Conservation (phyloP, 1,140 invertebrate genomes). For the Cydia fagiglandana region DNA sequence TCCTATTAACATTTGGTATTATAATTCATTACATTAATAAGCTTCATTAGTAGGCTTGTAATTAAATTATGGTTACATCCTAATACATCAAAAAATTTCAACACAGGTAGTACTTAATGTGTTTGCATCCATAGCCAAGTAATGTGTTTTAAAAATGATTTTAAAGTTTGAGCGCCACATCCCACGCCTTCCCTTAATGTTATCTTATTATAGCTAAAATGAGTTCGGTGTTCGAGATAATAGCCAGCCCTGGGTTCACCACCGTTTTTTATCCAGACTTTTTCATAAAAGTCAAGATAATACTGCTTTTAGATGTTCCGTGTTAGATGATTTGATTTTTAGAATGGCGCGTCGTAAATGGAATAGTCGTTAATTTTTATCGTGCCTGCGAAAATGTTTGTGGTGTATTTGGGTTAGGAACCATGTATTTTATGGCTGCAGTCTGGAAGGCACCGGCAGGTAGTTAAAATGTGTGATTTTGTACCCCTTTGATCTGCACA, state of each 20-base stretch:
- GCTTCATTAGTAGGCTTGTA: too few species aligned
- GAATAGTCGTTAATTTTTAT: constrained; percentile 23
- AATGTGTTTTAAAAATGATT: neutral
- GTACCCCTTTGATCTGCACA: neutral
- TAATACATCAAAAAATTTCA: too few species aligned
- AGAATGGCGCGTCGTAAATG: constrained; percentile 37
- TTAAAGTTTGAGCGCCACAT: constrained; percentile 55
- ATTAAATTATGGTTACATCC: too few species aligned
- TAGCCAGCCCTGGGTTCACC: constrained; percentile 62
- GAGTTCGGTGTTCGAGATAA: constrained; percentile 79
- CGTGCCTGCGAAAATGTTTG: constrained; percentile 14
- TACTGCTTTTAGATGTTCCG: constrained; percentile 66
- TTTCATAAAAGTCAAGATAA: constrained; percentile 61
- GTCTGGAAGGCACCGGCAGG: constrained; percentile 2
- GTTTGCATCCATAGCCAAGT: neutral
- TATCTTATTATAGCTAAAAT: constrained; percentile 80
- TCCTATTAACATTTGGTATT: too few species aligned
- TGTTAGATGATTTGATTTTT: constrained; percentile 69
- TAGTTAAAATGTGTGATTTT: neutral
- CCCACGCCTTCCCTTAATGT: constrained; percentile 69
- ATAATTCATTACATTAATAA: too few species aligned
- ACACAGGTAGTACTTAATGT: too few species aligned
- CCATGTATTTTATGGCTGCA: constrained; percentile 14
- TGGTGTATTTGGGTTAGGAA: constrained; percentile 15
- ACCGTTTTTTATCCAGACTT: constrained; percentile 65